Base-by-base conservation (phyloP, 1,140 invertebrate genomes). In the Aethina tumida region DNA sequence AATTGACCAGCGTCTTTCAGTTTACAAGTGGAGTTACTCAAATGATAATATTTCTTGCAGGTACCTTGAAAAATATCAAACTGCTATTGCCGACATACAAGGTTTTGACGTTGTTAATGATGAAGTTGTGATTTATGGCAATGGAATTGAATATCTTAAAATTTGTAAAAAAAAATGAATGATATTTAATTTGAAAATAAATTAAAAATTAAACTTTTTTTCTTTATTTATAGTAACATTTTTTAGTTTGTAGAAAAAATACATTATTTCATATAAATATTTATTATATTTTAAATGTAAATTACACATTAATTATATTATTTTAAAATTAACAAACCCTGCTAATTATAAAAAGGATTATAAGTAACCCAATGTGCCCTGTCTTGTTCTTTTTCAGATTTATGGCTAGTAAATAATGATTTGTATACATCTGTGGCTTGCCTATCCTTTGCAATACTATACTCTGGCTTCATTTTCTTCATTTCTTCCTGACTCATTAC, bases 341-440 rank as follows among this genome's bases (percentile, higher is more conserved):
- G 10, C 73, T 69, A 94, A 73, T 91, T 92, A 65, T 93, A 97
- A 58, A 92, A 86, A 32, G 93, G 93, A 74, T 97, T 97, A 59
- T 91, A 96, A 4, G 94, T 97, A 33, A 98, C 78, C 95, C 95
- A 99, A 61, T 98, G 92, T 3, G 89, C 90, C 55, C 81, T 80
- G 19, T 80, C 73, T 60, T 97, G 88, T 30, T 83, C 76, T 52
- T 84, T 73, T 17, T 93, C 92, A 29, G 74, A 80, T 56, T 88
- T 76, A 59, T 92, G 88, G 9, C 79, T 75, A 0, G 92, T 97
- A 54, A 98, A 99, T 13, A 99, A 63, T 13, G 92, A 96, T 64
- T 98, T 99, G 55, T 85, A 94, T 1, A 92, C 89, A 61, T 89
- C 81, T 39, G 80, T 85, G 0, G 80, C 81, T 47, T 84, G 86